Conservation (phyloP, 2,797 vertebrate genomes). For the Gouania willdenowi region DNA sequence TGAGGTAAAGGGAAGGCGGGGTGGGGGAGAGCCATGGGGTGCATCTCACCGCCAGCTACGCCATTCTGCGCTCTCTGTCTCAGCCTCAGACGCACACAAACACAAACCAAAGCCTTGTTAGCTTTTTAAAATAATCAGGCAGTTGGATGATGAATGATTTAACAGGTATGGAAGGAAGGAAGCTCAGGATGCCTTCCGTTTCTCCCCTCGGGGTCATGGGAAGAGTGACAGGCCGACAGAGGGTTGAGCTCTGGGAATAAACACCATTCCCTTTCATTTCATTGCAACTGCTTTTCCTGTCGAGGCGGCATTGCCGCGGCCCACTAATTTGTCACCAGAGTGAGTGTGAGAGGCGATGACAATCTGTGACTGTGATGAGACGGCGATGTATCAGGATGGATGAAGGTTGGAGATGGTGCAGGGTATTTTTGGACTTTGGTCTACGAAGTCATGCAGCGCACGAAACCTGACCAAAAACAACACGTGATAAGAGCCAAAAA, state of each 20-base stretch:
- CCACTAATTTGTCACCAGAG: slow-evolving; percentile 58
- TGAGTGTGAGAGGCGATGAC: slow-evolving; percentile 50
- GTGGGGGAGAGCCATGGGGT: slow-evolving; percentile 52
- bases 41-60: slow-evolving; percentile 61
- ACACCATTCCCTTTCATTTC: slow-evolving; percentile 77
- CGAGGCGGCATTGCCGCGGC: slow-evolving; percentile 54
- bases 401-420: slow-evolving; percentile 21
- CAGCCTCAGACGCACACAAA: slow-evolving; percentile 24
- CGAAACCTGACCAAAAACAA: neutral
- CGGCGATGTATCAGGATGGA: slow-evolving; percentile 31
- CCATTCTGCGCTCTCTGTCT: slow-evolving; percentile 37
- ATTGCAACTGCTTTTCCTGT: slow-evolving; percentile 66
- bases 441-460: neutral
- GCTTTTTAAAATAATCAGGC: slow-evolving; percentile 80
- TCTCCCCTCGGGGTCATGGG: slow-evolving; percentile 60
- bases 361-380: slow-evolving; percentile 50
- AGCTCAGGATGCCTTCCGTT: slow-evolving; percentile 69
- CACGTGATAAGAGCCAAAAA: too few species aligned
- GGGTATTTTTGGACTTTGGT: slow-evolving; percentile 1
- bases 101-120: slow-evolving; percentile 63
- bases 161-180: slow-evolving; percentile 75
- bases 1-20: slow-evolving; percentile 6
- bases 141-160: slow-evolving; percentile 81
- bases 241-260: slow-evolving; percentile 74
- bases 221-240: slow-evolving; percentile 75